Evolutionary conservation across 2,888 invertebrate genomes (phyloP).

Genomic region (Limnephilus auricula): DNA sequence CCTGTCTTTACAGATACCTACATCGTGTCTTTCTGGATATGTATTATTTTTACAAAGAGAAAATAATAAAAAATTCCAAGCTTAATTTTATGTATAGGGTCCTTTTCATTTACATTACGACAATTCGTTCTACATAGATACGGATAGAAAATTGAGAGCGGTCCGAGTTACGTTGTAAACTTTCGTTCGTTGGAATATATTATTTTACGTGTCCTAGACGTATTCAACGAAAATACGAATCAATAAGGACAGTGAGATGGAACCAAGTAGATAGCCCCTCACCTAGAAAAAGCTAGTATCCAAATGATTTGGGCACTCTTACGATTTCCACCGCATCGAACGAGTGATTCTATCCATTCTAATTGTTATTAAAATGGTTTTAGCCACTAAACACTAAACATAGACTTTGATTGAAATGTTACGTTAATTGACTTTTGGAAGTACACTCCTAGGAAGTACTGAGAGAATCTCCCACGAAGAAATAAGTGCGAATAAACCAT

Average conservation of each 20-base stretch:
- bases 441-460: background rate
- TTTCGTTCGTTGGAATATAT: background rate
- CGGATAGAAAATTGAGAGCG: background rate
- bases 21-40: background rate
- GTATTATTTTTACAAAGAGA: background rate
- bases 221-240: background rate
- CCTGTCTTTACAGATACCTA: no score
- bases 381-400: no score
- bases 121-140: background rate
- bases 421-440: no score
- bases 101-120: background rate
- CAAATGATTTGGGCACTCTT: no score
- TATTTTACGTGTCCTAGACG: background rate
- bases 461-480: no score
- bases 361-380: no score
- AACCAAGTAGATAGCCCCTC: background rate
- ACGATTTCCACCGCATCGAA: no score
- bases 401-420: no score
- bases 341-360: no score
- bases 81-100: background rate
- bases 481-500: no score
- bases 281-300: background rate
- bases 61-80: background rate
- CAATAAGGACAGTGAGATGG: background rate
- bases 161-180: background rate